These are phyloP conservation scores for Piscicola geometra DNA, from an alignment of 2,888 invertebrate species.

Conservation along the genomic window DNA sequence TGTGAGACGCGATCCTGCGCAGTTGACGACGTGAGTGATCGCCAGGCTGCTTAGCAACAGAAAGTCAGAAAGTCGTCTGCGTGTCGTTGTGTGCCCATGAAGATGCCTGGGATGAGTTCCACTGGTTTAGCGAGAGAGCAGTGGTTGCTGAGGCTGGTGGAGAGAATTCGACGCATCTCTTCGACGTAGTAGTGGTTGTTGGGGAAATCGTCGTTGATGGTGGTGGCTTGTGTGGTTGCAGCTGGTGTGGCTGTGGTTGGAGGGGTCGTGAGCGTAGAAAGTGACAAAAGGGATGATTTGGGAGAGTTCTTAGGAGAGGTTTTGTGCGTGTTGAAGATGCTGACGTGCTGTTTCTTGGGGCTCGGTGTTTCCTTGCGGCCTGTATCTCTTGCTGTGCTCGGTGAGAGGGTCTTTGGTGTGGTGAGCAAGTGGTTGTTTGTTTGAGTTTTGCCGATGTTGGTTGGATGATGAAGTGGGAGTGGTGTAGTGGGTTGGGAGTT, in stretches of 20 bases:
- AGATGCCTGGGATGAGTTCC: conserved; percentile 39
- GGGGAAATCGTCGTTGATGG: background rate
- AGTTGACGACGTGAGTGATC: conserved; percentile 45
- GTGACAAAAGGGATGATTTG: too few species aligned
- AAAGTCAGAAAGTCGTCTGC: conserved; percentile 41
- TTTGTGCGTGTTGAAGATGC: background rate
- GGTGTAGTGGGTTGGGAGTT: too few species aligned
- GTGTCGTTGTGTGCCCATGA: conserved; percentile 44
- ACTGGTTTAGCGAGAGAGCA: conserved; percentile 41
- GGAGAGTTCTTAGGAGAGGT: too few species aligned
- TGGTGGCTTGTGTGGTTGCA: background rate
- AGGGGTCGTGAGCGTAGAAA: background rate
- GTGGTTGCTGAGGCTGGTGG: conserved; percentile 37
- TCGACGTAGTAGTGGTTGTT: conserved; percentile 39
- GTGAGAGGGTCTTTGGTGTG: background rate
- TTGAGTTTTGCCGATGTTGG: too few species aligned
- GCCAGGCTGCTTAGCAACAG: conserved; percentile 38
- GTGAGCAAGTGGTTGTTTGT: too few species aligned
- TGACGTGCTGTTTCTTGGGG: background rate
- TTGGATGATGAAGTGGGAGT: too few species aligned
- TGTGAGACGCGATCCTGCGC: conserved; percentile 39
- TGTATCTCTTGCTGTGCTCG: background rate
- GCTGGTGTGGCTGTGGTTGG: background rate
- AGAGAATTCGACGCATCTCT: conserved; percentile 40
- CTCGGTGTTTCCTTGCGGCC: background rate